Evolutionary conservation across 2,888 invertebrate genomes (phyloP).

Genomic region (Brachyptera risi): DNA sequence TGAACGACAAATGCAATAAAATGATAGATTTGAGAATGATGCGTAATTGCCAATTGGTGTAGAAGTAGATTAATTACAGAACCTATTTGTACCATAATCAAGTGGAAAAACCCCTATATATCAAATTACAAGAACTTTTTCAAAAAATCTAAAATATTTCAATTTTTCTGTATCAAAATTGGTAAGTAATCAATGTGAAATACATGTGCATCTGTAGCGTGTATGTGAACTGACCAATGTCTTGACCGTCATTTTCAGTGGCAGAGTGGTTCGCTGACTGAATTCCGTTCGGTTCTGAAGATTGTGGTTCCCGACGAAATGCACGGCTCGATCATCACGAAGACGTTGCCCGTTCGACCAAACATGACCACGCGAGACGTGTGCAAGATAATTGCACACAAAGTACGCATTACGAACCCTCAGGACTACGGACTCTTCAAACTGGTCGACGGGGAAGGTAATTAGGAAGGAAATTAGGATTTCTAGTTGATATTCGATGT

Average conservation of each 20-base stretch:
- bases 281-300: conserved; percentile 72
- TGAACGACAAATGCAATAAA: too few relatives aligned
- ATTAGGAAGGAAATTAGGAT: too few relatives aligned
- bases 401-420: conserved; percentile 92
- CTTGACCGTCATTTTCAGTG: conserved; percentile 35
- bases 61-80: too few relatives aligned
- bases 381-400: conserved; percentile 91
- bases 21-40: too few relatives aligned
- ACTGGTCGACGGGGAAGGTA: conserved; percentile 85
- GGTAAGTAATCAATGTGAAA: too few relatives aligned
- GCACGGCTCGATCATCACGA: conserved; percentile 85
- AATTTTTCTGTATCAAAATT: neutral
- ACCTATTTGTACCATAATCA: too few relatives aligned
- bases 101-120: too few relatives aligned
- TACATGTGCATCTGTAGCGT: neutral
- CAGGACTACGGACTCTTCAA: conserved; percentile 93
- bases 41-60: too few relatives aligned
- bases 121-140: neutral
- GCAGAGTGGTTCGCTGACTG: conserved; percentile 46
- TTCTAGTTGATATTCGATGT: too few relatives aligned
- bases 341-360: conserved; percentile 88
- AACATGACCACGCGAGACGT: conserved; percentile 91
- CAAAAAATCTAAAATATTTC: neutral
- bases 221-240: neutral
- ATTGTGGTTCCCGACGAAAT: conserved; percentile 93